These are phyloP conservation scores for Dolichotis patagonum DNA, from an alignment of 2,113 vertebrate genomes.

Conservation along the genomic window DNA sequence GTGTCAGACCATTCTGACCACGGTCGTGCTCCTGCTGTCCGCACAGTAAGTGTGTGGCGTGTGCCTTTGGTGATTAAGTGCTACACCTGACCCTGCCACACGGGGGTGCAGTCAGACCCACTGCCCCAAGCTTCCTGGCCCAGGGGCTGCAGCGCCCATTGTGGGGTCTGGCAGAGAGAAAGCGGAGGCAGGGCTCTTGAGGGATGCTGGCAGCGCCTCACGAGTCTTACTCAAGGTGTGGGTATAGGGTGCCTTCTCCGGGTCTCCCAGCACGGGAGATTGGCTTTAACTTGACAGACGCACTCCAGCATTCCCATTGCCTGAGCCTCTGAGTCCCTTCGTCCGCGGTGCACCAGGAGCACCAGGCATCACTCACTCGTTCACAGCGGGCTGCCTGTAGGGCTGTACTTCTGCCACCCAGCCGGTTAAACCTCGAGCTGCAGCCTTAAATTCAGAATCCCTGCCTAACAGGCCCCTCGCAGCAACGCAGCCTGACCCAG, in stretches of 20 bases:
- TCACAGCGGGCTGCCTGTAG: background rate
- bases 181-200: background rate
- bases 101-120: background rate
- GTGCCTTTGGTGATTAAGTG: background rate
- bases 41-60: background rate
- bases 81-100: background rate
- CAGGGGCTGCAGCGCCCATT: background rate
- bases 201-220: background rate
- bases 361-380: background rate
- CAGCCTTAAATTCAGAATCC: background rate
- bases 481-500: background rate
- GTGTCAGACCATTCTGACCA: background rate
- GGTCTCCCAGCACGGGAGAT: background rate
- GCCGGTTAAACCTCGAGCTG: background rate
- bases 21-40: background rate
- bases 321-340: background rate
- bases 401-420: background rate
- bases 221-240: background rate
- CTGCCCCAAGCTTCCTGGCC: background rate
- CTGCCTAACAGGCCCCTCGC: background rate
- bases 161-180: background rate
- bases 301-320: too few species aligned
- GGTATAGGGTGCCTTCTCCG: background rate
- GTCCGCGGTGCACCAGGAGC: background rate
- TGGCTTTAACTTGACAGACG: too few species aligned